Evolutionary conservation across 2,797 vertebrate species (phyloP), one percentile per base, ranked within the genome.

Genomic region (Naso thynnoides): DNA sequence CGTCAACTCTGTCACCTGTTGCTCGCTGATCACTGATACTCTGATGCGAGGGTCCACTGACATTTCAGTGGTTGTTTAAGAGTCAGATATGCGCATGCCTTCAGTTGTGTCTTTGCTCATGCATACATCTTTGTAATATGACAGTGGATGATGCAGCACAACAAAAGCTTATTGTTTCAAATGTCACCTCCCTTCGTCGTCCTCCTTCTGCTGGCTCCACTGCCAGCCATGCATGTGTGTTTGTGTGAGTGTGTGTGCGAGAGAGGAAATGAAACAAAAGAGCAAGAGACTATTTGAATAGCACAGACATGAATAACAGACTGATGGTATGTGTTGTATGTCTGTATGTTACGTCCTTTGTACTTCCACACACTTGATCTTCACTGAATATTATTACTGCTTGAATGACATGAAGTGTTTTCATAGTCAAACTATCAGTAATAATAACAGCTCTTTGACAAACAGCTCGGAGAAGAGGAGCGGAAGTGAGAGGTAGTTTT

Each of bases 161-260:
- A 92, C 85, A 89, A 89, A 88, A 84, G 88, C 78, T 59, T 68
- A 82, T 92, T 90, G 90, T 90, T 90, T 82, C 67, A 89, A 88
- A 89, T 91, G 90, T 87, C 88, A 91, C 55, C 87, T 82, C 73
- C 52, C 71, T 84, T 75, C 70, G 78, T 65, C 75, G 26, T 83
- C 76, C 79, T 81, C 63, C 55, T 80, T 54, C 39, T 49, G 48
- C 73, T 72, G 31, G 55, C 54, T 73, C 21, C 7, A 42, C 52
- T 57, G 56, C 63, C 70, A 73, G 36, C 58, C 19, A 41, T 9
- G 8, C 11, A n/a, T 33, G 44, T 53, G 49, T 45, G 62, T 39
- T 44, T 33, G 33, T 33, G 1, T 33, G 31, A 6, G 33, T 33
- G 33, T 33, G 33, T 33, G 6, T 33, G 47, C 29, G 36, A 39